Evolutionary conservation across 2,888 invertebrate genomes (phyloP).

Genomic region (Cremastinae sp.): DNA sequence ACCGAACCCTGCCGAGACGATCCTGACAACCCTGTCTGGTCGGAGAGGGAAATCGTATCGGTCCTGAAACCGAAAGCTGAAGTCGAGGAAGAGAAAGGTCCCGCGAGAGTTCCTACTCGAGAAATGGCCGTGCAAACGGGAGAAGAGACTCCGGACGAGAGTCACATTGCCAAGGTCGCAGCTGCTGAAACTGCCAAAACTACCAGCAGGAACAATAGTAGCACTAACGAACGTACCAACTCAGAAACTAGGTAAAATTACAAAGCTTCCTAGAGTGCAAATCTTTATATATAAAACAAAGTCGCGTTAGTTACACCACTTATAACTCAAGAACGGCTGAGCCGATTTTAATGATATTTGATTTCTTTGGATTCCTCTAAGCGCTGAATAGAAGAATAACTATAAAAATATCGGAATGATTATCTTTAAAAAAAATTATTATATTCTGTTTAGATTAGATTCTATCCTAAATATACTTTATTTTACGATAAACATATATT

Average conservation of each 20-base stretch:
- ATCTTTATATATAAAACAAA: too few species aligned
- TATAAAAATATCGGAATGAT: neutral
- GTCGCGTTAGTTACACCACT: too few species aligned
- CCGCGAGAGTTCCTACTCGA: constrained; percentile 67
- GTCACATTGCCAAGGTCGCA: constrained; percentile 9
- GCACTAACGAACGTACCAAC: constrained; percentile 20
- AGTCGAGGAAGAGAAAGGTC: constrained; percentile 70
- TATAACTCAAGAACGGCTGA: too few species aligned
- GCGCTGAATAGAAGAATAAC: too few species aligned
- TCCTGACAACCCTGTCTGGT: constrained; percentile 71
- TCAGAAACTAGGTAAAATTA: constrained; percentile 71
- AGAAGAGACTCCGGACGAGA: constrained; percentile 65
- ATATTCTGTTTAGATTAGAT: too few species aligned
- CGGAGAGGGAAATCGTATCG: constrained; percentile 74
- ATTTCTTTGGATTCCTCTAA: too few species aligned
- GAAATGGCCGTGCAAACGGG: constrained; percentile 74
- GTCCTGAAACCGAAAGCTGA: constrained; percentile 71
- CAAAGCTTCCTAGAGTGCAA: too few species aligned
- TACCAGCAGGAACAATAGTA: constrained; percentile 3
- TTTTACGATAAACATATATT: too few species aligned
- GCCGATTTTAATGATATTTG: too few species aligned
- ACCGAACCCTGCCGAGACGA: constrained; percentile 73
- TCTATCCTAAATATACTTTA: too few species aligned
- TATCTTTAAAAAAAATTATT: too few species aligned
- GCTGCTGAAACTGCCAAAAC: neutral